Percentiles rank a stretch among this genome's conserved stretches.
Conservation (phyloP, 2,888 invertebrate species). For the Diaprepes abbreviatus region DNA sequence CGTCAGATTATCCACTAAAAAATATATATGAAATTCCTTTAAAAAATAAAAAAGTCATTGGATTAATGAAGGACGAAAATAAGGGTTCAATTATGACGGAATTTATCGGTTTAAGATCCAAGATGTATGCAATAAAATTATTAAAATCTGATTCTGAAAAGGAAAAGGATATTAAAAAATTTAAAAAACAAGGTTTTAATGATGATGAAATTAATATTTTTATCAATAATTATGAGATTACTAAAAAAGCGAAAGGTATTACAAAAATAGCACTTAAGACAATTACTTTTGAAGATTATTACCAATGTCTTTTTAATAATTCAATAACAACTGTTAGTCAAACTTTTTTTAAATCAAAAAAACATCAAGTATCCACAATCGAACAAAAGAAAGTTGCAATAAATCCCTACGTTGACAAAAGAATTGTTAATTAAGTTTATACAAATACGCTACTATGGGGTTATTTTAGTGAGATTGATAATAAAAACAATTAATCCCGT, state of each 20-base stretch:
- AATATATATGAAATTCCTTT: no score
- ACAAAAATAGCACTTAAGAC: not conserved
- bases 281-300: constrained; percentile 2
- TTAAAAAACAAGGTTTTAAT: not conserved
- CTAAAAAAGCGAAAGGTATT: constrained; percentile 11
- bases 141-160: no score
- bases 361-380: not conserved
- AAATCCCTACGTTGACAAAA: not conserved
- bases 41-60: no score
- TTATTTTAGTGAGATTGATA: no score
- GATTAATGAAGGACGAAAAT: no score
- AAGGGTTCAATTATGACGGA: no score
- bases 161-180: not conserved
- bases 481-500: not conserved
- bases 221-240: no score
- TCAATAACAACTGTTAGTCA: not conserved
- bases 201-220: no score
- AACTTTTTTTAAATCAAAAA: not conserved
- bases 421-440: not conserved
- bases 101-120: no score
- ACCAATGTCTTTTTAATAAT: constrained; percentile 3
- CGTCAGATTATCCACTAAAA: no score
- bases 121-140: no score
- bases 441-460: not conserved
- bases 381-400: not conserved